Evolutionary conservation across 30 jellyfish, hydroid and myxozoan species (phyloP).

Genomic region (Rhopilema esculentum): DNA sequence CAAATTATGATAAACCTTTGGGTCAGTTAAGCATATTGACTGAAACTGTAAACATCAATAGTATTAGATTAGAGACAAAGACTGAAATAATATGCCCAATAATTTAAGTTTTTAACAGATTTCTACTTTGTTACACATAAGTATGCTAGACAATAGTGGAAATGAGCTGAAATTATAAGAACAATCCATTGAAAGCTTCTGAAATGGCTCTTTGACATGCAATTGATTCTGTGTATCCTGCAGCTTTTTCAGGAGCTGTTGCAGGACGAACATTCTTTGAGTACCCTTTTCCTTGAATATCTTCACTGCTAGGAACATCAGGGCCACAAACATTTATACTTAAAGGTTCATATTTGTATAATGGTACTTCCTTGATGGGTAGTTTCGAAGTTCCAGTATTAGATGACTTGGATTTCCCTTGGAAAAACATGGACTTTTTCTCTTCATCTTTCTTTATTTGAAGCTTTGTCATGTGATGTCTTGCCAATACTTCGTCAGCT

Average conservation of each 20-base stretch:
- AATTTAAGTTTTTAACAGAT: too few species aligned
- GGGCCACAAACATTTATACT: slow-evolving; percentile 76
- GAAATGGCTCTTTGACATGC: slow-evolving; percentile 96
- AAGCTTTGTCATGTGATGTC: slow-evolving; percentile 75
- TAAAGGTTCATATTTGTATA: slow-evolving; percentile 74
- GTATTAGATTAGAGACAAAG: too few species aligned
- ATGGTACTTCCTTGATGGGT: slow-evolving; percentile 69
- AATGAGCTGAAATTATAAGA: slow-evolving; percentile 12
- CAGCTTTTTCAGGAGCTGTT: slow-evolving; percentile 86
- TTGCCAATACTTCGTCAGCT: slow-evolving; percentile 95
- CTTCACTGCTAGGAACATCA: slow-evolving; percentile 60
- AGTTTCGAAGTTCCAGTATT: slow-evolving; percentile 33
- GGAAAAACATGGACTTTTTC: slow-evolving; percentile 86
- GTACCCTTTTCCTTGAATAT: slow-evolving; percentile 65
- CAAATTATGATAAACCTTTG: too few species aligned
- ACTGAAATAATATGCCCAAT: too few species aligned
- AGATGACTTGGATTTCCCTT: slow-evolving; percentile 72
- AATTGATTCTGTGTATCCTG: slow-evolving; percentile 92
- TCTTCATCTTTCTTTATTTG: slow-evolving; percentile 85
- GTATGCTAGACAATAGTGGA: not conserved
- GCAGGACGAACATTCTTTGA: slow-evolving; percentile 87
- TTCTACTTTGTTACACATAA: not conserved
- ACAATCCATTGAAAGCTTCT: slow-evolving; percentile 94
- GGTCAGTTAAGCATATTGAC: too few species aligned
- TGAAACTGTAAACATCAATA: too few species aligned